A percentile compares a stretch with the other conserved stretches of the same genome.
Conservation (phyloP, 2,113 vertebrate species). For the Ptyas mucosa region DNA sequence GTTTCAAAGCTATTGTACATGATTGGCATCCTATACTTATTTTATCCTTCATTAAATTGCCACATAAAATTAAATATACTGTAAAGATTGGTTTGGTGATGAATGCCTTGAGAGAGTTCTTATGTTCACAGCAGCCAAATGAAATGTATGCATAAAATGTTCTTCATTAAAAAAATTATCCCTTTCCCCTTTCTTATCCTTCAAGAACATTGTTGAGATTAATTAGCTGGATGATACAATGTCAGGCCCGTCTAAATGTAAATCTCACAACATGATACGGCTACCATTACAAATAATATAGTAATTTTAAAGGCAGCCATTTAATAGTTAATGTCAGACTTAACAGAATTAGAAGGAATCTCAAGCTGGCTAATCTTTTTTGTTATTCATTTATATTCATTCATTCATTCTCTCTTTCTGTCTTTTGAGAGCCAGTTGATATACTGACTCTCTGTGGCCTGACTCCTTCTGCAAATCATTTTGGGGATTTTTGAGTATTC, state of each 20-base stretch:
- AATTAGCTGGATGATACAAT: background rate
- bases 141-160: conserved; percentile 5
- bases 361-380: background rate
- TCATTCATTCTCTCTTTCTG: background rate
- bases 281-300: background rate
- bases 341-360: background rate
- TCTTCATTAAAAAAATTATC: background rate
- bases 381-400: background rate
- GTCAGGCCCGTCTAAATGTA: background rate
- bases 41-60: conserved; percentile 55
- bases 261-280: background rate
- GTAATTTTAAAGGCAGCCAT: background rate
- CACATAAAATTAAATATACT: conserved; percentile 49
- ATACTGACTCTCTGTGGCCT: background rate
- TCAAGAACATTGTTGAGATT: background rate
- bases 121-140: conserved; percentile 35
- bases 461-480: background rate
- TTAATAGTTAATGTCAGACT: background rate
- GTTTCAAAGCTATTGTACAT: conserved; percentile 61
- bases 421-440: background rate
- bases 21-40: conserved; percentile 59
- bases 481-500: background rate
- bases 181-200: background rate
- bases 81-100: conserved; percentile 61
- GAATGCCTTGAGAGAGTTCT: conserved; percentile 69